Conservation (phyloP, 2,888 invertebrate genomes). For the Busseola fusca region DNA sequence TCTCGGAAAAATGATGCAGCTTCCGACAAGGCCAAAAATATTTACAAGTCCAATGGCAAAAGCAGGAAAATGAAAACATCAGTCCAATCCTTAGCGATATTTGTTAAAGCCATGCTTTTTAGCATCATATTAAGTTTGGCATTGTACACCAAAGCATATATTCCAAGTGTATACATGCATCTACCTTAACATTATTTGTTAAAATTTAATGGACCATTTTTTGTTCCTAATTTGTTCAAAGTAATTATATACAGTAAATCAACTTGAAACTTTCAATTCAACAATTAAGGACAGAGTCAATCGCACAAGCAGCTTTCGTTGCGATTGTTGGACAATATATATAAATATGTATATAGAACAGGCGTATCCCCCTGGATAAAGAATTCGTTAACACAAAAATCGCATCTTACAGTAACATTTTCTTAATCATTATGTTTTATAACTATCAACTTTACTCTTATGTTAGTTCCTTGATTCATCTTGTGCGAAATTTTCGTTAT, state of each 20-base stretch:
- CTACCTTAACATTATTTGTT: slow-evolving; percentile 82
- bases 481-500: slow-evolving; percentile 87
- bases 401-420: slow-evolving; percentile 66
- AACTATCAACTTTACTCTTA: slow-evolving; percentile 81
- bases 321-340: slow-evolving; percentile 65
- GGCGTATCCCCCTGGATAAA: slow-evolving; percentile 59
- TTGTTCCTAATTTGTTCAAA: slow-evolving; percentile 84
- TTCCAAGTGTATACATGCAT: slow-evolving; percentile 77
- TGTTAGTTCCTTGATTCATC: slow-evolving; percentile 84
- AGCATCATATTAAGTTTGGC: slow-evolving; percentile 82
- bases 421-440: slow-evolving; percentile 73
- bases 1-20: slow-evolving; percentile 76
- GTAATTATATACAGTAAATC: slow-evolving; percentile 77
- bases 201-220: slow-evolving; percentile 87
- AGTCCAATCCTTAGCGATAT: slow-evolving; percentile 79
- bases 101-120: slow-evolving; percentile 80
- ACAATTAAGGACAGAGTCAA: slow-evolving; percentile 59
- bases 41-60: slow-evolving; percentile 83
- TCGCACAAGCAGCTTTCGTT: slow-evolving; percentile 48
- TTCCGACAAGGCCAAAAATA: slow-evolving; percentile 75
- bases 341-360: slow-evolving; percentile 54
- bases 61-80: slow-evolving; percentile 73
- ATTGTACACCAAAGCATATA: slow-evolving; percentile 80
- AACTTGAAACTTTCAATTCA: slow-evolving; percentile 65
- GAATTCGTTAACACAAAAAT: slow-evolving; percentile 54